These are phyloP conservation scores for Dicyrtomina minuta DNA, from an alignment of 2,888 invertebrate species.

Conservation along the genomic window DNA sequence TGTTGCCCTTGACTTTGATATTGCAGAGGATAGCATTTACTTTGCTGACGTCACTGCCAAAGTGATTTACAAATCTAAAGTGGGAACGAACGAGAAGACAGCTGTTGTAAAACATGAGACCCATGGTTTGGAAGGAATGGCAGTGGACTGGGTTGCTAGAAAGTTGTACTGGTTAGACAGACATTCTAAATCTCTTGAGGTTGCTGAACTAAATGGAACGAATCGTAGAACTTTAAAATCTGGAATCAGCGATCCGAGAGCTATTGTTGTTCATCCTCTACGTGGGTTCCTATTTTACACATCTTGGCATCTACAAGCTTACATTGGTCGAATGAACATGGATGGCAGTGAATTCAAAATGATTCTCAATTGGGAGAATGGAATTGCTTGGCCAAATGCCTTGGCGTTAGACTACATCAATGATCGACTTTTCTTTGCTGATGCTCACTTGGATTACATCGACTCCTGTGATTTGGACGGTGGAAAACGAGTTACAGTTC, in stretches of 20 bases:
- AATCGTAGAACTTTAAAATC: slow-evolving; percentile 84
- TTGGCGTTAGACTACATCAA: slow-evolving; percentile 95
- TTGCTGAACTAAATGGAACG: slow-evolving; percentile 89
- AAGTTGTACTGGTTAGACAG: slow-evolving; percentile 97
- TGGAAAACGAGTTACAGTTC: slow-evolving; percentile 81
- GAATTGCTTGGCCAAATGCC: slow-evolving; percentile 98
- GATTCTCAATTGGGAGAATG: slow-evolving; percentile 87
- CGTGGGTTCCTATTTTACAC: slow-evolving; percentile 91
- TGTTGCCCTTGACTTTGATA: slow-evolving; percentile 86
- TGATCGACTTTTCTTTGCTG: slow-evolving; percentile 94
- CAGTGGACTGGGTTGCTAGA: slow-evolving; percentile 93
- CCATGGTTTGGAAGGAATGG: slow-evolving; percentile 94
- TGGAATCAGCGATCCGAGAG: slow-evolving; percentile 89
- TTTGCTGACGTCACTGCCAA: slow-evolving; percentile 93
- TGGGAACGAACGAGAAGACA: slow-evolving; percentile 67
- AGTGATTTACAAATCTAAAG: slow-evolving; percentile 75
- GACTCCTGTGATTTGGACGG: slow-evolving; percentile 94
- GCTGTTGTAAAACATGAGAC: slow-evolving; percentile 88
- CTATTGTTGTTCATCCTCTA: slow-evolving; percentile 91
- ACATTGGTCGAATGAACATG: slow-evolving; percentile 95
- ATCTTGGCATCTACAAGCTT: slow-evolving; percentile 94
- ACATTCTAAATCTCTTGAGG: slow-evolving; percentile 91
- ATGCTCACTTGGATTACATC: slow-evolving; percentile 96
- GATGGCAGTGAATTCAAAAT: slow-evolving; percentile 88
- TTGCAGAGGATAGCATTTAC: slow-evolving; percentile 79